Evolutionary conservation across 1,140 invertebrate species (phyloP).

Genomic region (Micrasema longulum): DNA sequence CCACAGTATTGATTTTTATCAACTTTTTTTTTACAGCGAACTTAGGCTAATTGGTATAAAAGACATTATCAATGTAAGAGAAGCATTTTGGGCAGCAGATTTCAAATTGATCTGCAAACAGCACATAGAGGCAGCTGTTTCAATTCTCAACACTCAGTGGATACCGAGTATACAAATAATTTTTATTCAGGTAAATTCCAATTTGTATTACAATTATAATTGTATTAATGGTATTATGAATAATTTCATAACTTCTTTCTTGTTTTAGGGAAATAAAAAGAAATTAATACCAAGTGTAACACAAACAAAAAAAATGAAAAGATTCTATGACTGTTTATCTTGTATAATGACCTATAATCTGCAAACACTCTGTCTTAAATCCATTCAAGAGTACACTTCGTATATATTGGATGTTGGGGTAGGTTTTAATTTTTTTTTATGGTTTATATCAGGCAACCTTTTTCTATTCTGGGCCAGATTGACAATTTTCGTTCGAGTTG

Average conservation of each 20-base stretch:
- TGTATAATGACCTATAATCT: constrained; percentile 90
- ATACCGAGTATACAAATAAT: constrained; percentile 63
- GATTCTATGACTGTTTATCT: constrained; percentile 87
- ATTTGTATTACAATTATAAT: not conserved
- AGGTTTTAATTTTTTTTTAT: too few species aligned
- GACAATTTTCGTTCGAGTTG: too few species aligned
- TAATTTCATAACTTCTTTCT: constrained; percentile 51
- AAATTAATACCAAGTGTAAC: constrained; percentile 79
- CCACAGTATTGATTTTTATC: too few species aligned
- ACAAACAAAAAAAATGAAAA: constrained; percentile 73
- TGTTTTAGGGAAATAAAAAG: constrained; percentile 76
- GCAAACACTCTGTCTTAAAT: constrained; percentile 83
- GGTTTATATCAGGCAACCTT: too few species aligned
- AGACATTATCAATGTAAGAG: constrained; percentile 66
- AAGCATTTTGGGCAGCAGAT: constrained; percentile 73
- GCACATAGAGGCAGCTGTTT: constrained; percentile 71
- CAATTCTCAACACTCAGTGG: constrained; percentile 72
- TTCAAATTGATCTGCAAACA: constrained; percentile 70
- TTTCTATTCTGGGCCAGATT: too few species aligned
- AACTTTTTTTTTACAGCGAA: constrained; percentile 57
- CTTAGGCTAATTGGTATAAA: constrained; percentile 65
- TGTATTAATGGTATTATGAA: not conserved
- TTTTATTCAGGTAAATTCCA: constrained; percentile 28
- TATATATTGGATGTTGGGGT: constrained; percentile 83
- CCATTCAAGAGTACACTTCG: constrained; percentile 81